Evolutionary conservation across 30 jellyfish, hydroid and myxozoan species (phyloP).

Genomic region (Turritopsis dohrnii): DNA sequence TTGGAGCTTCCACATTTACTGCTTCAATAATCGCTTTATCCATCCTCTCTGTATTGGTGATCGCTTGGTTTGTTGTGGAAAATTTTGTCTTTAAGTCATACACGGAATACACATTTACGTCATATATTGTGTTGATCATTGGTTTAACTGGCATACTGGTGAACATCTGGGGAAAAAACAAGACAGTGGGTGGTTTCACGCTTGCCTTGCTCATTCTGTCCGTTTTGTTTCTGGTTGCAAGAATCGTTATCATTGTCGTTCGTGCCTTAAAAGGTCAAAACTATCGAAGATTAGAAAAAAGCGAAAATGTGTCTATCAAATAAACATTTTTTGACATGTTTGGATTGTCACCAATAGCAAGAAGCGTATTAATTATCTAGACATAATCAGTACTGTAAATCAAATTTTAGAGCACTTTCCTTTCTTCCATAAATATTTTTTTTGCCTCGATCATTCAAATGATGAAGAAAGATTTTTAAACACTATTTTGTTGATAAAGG

Average conservation of each 20-base stretch:
- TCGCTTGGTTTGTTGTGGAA: constrained; percentile 44
- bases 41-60: constrained; percentile 31
- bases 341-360: no score
- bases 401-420: no score
- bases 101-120: constrained; percentile 31
- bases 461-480: no score
- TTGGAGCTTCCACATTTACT: constrained; percentile 21
- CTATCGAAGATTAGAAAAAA: no score
- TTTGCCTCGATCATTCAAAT: no score
- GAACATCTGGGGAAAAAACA: constrained; percentile 1
- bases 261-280: neutral
- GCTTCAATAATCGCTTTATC: constrained; percentile 41
- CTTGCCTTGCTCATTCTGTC: constrained; percentile 1
- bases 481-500: no score
- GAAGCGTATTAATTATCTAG: no score
- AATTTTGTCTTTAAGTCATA: constrained; percentile 17
- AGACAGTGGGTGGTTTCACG: constrained; percentile 9
- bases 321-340: no score
- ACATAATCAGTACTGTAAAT: no score
- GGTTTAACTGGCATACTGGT: constrained; percentile 20
- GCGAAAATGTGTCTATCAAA: no score
- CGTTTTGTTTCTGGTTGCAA: neutral
- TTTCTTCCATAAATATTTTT: no score
- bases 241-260: constrained; percentile 1
- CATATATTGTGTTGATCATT: constrained; percentile 14